Conservation (phyloP, 2,888 invertebrate species). For the Arrhopalites spinosus region DNA sequence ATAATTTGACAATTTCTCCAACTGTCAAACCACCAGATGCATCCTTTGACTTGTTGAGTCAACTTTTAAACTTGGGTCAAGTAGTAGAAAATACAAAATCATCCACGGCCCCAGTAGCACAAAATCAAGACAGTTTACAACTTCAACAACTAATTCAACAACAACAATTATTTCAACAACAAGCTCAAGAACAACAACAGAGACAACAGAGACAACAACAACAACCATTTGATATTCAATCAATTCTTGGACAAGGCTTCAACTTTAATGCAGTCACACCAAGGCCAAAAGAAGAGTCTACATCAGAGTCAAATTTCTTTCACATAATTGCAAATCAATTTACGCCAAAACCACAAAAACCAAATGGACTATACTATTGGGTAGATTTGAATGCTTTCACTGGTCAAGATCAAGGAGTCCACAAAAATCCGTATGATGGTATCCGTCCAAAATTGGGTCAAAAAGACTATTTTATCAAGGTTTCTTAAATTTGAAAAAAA, state of each 20-base stretch:
- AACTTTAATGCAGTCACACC: conserved; percentile 5
- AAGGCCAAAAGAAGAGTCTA: conserved; percentile 24
- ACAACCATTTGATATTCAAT: conserved; percentile 32
- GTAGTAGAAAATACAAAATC: conserved; percentile 52
- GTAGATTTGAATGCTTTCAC: conserved; percentile 51
- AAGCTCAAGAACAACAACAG: not conserved
- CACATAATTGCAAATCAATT: conserved; percentile 36
- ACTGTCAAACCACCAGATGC: conserved; percentile 30
- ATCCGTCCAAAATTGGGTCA: conserved; percentile 53
- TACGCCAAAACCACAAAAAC: conserved; percentile 41
- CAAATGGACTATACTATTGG: conserved; percentile 53
- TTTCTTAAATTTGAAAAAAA: too few species aligned
- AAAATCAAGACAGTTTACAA: conserved; percentile 64
- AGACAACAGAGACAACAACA: conserved; percentile 6
- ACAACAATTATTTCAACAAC: not conserved
- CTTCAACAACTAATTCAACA: not conserved
- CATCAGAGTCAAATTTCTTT: conserved; percentile 44
- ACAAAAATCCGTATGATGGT: conserved; percentile 45
- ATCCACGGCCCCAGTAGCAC: conserved; percentile 66
- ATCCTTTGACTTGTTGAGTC: conserved; percentile 48
- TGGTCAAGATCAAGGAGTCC: conserved; percentile 40
- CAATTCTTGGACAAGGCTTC: conserved; percentile 28
- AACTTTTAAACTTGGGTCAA: conserved; percentile 44
- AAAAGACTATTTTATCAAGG: conserved; percentile 46
- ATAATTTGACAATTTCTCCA: not conserved